phyloP scores from a whole-genome alignment of 2,113 vertebrate species.

The Dasyurus viverrinus region DNA sequence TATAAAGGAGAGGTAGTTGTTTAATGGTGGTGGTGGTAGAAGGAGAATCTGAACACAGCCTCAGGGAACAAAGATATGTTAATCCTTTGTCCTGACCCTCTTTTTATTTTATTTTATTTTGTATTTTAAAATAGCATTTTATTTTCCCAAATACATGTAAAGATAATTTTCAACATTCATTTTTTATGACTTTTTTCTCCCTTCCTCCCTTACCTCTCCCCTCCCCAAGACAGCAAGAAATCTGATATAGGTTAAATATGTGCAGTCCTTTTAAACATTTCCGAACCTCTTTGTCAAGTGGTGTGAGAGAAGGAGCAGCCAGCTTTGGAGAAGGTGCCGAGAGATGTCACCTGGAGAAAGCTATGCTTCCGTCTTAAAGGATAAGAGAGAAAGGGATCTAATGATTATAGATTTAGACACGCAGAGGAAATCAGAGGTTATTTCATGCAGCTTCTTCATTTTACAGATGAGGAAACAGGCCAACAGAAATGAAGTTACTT shows the following conservation, averaged over 20 bases:
- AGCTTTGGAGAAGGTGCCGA: background rate
- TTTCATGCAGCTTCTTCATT: background rate
- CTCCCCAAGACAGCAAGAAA: too few relatives aligned
- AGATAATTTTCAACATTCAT: too few relatives aligned
- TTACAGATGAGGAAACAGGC: background rate
- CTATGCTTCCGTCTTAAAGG: background rate
- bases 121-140: too few relatives aligned
- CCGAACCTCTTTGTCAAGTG: background rate
- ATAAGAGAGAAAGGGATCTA: background rate
- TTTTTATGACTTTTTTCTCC: too few relatives aligned
- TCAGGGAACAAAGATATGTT: background rate
- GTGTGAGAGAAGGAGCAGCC: background rate
- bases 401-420: background rate
- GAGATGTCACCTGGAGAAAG: background rate
- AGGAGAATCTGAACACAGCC: background rate
- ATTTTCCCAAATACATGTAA: too few relatives aligned
- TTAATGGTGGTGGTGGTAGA: background rate
- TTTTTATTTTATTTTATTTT: background rate
- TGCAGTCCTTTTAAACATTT: too few relatives aligned
- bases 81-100: background rate
- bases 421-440: background rate
- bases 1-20: background rate
- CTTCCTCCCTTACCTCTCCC: too few relatives aligned
- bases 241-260: too few relatives aligned
- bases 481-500: background rate